phyloP scores from a whole-genome alignment of 2,888 invertebrate species.

The Eristalinus sepulchralis region DNA sequence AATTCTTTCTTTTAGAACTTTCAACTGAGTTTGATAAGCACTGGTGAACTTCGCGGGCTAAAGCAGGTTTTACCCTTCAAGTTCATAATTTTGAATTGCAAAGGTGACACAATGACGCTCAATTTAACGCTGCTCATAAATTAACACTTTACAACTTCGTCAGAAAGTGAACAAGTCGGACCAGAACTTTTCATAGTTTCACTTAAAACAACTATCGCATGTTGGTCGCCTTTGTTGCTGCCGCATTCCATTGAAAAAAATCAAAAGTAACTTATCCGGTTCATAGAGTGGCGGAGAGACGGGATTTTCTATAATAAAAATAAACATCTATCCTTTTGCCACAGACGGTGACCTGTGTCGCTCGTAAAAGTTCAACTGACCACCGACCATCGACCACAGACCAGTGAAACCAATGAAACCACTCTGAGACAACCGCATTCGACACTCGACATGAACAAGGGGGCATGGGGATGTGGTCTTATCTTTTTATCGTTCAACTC shows the following conservation, averaged over 20 bases:
- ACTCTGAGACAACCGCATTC: background rate
- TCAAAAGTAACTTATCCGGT: background rate
- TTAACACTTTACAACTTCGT: background rate
- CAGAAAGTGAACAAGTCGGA: background rate
- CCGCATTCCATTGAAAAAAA: background rate
- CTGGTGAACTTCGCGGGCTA: no score
- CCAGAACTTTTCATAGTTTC: background rate
- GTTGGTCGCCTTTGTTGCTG: background rate
- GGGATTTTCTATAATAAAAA: background rate
- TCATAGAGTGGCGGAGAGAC: background rate
- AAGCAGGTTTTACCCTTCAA: background rate
- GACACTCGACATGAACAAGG: background rate
- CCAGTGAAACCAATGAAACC: background rate
- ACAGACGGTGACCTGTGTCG: background rate
- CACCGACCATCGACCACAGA: background rate
- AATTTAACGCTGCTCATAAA: background rate
- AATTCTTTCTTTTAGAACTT: no score
- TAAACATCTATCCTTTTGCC: background rate
- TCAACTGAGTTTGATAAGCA: no score
- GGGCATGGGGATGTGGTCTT: background rate
- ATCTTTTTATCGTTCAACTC: background rate
- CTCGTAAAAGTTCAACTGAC: background rate
- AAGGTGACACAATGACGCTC: background rate
- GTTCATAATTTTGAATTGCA: background rate
- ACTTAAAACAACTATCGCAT: background rate